A percentile compares a stretch with the other conserved stretches of the same genome.
Evolutionary conservation across 2,113 vertebrate species (phyloP).

Genomic region (Misgurnus mizolepis): DNA sequence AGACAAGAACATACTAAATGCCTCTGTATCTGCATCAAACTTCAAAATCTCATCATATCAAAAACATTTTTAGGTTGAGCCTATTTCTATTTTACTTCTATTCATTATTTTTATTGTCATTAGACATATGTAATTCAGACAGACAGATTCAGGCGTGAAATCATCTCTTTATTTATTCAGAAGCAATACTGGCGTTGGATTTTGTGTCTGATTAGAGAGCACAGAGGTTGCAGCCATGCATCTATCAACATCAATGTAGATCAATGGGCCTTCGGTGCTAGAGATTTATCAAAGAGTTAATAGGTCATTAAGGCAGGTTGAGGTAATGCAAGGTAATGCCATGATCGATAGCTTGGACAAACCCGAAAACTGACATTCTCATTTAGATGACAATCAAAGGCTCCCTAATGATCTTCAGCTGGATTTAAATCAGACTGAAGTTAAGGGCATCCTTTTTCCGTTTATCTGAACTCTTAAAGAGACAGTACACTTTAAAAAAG

Average conservation of each 20-base stretch:
- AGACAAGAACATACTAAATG: conserved; percentile 20
- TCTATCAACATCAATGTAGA: conserved; percentile 35
- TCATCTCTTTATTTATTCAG: neutral
- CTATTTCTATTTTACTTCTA: no score
- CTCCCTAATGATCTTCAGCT: conserved; percentile 14
- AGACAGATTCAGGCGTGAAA: neutral
- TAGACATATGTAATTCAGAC: neutral
- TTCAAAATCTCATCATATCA: neutral
- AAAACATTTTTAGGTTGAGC: no score
- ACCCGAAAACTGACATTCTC: conserved; percentile 41
- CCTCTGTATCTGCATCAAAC: conserved; percentile 7
- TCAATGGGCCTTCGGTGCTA: conserved; percentile 34
- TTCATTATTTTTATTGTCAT: no score
- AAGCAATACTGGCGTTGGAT: neutral
- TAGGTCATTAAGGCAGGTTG: conserved; percentile 42
- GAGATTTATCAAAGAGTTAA: conserved; percentile 48
- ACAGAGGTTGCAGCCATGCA: neutral
- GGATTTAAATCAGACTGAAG: conserved; percentile 3
- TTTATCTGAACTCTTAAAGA: conserved; percentile 7
- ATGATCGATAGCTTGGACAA: conserved; percentile 45
- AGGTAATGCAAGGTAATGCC: conserved; percentile 35
- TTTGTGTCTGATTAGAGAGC: neutral
- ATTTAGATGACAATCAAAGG: conserved; percentile 44
- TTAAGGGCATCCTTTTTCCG: neutral
- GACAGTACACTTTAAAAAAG: neutral